Percentiles rank a stretch among this genome's conserved stretches.
Conservation (phyloP, 2,113 vertebrate genomes). For the Stegostoma tigrinum region DNA sequence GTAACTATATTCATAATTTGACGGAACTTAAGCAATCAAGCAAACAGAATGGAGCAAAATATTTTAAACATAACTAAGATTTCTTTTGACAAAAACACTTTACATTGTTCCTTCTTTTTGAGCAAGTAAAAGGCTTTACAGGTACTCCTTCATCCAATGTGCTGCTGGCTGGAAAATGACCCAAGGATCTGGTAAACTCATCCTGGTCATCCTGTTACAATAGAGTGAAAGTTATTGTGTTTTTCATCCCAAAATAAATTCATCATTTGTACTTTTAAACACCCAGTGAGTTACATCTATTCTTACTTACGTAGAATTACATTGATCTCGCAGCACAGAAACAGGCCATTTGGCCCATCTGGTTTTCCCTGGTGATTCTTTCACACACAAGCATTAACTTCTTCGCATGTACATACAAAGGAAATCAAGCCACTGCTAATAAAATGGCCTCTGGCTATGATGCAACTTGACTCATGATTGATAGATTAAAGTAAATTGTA, state of each 20-base stretch:
- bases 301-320: not conserved
- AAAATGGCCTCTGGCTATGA: not conserved
- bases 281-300: not conserved
- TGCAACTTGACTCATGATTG: not conserved
- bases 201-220: not conserved
- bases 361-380: not conserved
- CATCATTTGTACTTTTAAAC: not conserved
- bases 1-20: not conserved
- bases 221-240: not conserved
- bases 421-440: not conserved
- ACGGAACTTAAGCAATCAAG: not conserved
- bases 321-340: not conserved
- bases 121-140: not conserved
- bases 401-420: not conserved
- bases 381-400: not conserved
- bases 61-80: not conserved
- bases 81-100: not conserved
- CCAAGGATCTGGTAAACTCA: not conserved
- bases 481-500: not conserved
- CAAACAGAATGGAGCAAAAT: not conserved
- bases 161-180: not conserved
- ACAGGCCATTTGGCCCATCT: not conserved
- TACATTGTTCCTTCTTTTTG: not conserved
- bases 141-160: not conserved
- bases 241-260: not conserved